These are phyloP conservation scores for Emys orbicularis DNA, from an alignment of 2,797 vertebrate species.

Conservation along the genomic window DNA sequence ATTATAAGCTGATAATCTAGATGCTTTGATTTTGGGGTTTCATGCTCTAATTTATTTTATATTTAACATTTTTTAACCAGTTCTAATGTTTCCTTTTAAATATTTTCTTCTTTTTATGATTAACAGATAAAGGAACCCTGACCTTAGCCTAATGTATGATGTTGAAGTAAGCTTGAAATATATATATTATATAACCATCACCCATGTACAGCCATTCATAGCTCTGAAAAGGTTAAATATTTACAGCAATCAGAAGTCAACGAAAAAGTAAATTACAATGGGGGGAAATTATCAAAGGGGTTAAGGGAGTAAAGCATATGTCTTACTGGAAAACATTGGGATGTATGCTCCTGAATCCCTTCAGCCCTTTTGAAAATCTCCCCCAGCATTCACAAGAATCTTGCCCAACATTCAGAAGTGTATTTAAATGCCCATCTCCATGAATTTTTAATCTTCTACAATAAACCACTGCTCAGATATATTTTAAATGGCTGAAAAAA, in stretches of 20 bases:
- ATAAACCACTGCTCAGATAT: not conserved
- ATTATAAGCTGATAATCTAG: not conserved
- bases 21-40: not conserved
- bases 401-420: not conserved
- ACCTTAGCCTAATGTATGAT: not conserved
- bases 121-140: not conserved
- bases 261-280: too few relatives aligned
- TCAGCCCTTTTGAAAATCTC: not conserved
- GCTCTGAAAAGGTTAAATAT: too few relatives aligned
- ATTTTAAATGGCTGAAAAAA: not conserved
- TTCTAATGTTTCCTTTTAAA: not conserved
- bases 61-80: not conserved
- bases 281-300: too few relatives aligned
- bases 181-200: too few relatives aligned
- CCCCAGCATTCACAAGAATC: not conserved
- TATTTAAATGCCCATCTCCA: not conserved
- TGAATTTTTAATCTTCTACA: not conserved
- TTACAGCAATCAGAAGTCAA: too few relatives aligned
- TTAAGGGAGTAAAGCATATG: too few relatives aligned
- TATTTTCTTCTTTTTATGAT: not conserved
- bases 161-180: not conserved
- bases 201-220: not conserved
- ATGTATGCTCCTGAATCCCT: not conserved
- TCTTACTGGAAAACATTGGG: not conserved
- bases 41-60: not conserved